phyloP scores from a whole-genome alignment of 2,888 invertebrate genomes.

The Parelbella ahira region DNA sequence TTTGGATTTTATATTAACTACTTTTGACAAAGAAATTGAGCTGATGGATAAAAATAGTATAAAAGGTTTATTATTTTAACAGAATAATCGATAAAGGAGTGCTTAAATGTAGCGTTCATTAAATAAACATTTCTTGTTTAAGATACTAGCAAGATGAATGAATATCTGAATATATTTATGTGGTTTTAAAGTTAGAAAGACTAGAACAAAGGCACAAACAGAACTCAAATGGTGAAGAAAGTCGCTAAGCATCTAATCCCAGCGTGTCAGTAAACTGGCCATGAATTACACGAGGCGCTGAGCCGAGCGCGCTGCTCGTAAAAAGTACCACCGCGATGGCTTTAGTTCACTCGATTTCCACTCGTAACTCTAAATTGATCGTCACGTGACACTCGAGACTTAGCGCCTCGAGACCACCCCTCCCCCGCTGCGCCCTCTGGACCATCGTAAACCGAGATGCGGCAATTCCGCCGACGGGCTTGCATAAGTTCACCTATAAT shows the following conservation, averaged over 20 bases:
- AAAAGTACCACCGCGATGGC: constrained; percentile 27
- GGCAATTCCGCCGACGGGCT: constrained; percentile 38
- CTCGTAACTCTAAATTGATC: constrained; percentile 57
- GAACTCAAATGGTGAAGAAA: no score
- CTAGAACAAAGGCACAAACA: no score
- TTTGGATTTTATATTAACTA: no score
- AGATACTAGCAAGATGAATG: no score
- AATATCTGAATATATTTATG: no score
- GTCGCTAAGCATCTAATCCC: constrained; percentile 18
- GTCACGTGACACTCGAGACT: constrained; percentile 47
- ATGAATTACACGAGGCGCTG: constrained; percentile 20
- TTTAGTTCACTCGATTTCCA: constrained; percentile 37
- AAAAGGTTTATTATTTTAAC: no score
- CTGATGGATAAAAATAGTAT: no score
- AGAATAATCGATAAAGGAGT: no score
- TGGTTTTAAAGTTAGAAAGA: no score
- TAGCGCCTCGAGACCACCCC: constrained; percentile 31
- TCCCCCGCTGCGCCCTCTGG: constrained; percentile 19
- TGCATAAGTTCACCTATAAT: constrained; percentile 54
- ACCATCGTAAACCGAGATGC: constrained; percentile 42
- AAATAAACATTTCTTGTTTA: no score
- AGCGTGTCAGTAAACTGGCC: constrained; percentile 19
- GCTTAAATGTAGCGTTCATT: no score
- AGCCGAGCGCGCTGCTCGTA: constrained; percentile 16
- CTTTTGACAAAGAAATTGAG: no score